Evolutionary conservation across 2,113 vertebrate species (phyloP).

Genomic region (Cynopterus brachyotis): DNA sequence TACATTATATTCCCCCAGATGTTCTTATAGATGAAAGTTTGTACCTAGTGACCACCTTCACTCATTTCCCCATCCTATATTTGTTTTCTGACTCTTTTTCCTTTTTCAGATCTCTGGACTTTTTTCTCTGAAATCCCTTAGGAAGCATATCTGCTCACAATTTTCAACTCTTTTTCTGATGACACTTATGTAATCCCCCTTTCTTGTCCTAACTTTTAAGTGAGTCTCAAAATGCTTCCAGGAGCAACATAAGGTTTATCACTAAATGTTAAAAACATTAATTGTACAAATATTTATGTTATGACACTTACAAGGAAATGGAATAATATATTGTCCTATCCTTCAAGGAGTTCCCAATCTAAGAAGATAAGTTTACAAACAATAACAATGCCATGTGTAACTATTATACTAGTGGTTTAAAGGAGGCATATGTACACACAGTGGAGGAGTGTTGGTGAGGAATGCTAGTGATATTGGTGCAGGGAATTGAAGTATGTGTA

Average conservation of each 20-base stretch:
- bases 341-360: background rate
- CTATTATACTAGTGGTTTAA: background rate
- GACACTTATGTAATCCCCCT: background rate
- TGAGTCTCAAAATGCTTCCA: background rate
- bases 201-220: background rate
- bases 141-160: background rate
- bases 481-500: background rate
- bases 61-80: background rate
- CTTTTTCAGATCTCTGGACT: background rate
- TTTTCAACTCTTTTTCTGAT: background rate
- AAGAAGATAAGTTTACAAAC: background rate
- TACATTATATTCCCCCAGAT: background rate
- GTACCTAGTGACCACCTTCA: background rate
- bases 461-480: background rate
- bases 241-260: background rate
- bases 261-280: background rate
- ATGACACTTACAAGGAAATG: background rate
- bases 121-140: background rate
- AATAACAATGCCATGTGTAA: background rate
- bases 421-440: background rate
- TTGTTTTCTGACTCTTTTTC: background rate
- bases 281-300: background rate
- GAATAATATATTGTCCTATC: background rate
- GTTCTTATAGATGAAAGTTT: background rate
- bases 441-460: background rate